Evolutionary conservation across 2,888 invertebrate genomes (phyloP), one percentile per base, ranked within the genome.

Genomic region (Andrena bucephala): DNA sequence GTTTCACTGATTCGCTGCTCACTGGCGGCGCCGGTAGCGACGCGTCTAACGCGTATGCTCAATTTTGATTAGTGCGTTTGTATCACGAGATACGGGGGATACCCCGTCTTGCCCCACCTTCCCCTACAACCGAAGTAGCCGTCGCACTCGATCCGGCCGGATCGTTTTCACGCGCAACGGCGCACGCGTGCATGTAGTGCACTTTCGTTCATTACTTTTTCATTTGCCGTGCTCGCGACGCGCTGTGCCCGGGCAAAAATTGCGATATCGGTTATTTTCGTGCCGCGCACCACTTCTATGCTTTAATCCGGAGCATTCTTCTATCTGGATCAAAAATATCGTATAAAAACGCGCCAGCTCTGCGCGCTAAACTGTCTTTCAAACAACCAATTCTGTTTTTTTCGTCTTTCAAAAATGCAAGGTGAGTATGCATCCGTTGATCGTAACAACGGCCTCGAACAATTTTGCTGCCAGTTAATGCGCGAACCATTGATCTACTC

Each of bases 161-260:
- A 59, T 69, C 69, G 50, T n/a, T 62, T 69, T 69, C 57, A 31
- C 71, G 70, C 29, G 52, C 52, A 71, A 63, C 16, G 63, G 70
- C 36, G 36, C 62, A 24, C 54, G 70, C 36, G 36, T 54, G 42
- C 54, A 31, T 8, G 63, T 20, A 52, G 66, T 50, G 66, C 74
- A 77, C 74, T 74, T 74, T 60, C 36, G 60, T 77, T 74, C 74
- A 48, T 77, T 77, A 77, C 33, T 67, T 74, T 77, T 77, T 67
- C 77, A 77, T 74, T 74, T 62, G 31, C 29, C 65, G 67, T 36
- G 48, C 67, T 66, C 8, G 66, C 74, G n/a, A 42, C 67, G 67
- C 33, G 52, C 52, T 52, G n/a, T 16, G 16, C 10, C 31, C 10
- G 33, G 20, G 42, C 66, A 10, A 60, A 60, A 74, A 74, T 74